A percentile compares a stretch with the other conserved stretches of the same genome.
phyloP scores from a whole-genome alignment of 2,797 vertebrate genomes.

The Anniella stebbinsi region DNA sequence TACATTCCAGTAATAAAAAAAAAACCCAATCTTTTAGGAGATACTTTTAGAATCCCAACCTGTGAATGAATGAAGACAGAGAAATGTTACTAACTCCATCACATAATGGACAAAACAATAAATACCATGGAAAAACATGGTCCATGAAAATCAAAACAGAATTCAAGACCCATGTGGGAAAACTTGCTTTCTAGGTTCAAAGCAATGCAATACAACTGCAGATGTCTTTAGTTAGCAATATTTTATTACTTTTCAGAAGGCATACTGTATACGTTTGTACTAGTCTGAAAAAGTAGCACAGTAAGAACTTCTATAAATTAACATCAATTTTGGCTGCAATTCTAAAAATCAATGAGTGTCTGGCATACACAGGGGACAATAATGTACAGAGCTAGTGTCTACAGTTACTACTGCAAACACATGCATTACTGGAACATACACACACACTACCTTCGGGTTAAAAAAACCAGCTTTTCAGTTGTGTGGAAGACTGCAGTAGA shows the following conservation, averaged over 20 bases:
- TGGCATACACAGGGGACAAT: no score
- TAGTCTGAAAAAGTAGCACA: background rate
- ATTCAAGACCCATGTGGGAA: background rate
- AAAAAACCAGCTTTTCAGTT: background rate
- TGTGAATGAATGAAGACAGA: background rate
- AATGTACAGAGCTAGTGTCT: background rate
- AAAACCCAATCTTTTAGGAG: background rate
- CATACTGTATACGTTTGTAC: background rate
- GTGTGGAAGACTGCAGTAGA: background rate
- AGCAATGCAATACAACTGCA: background rate
- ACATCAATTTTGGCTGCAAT: background rate
- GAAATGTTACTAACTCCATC: background rate
- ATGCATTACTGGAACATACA: background rate
- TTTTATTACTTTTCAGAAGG: background rate
- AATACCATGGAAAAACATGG: background rate
- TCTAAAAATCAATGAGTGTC: background rate
- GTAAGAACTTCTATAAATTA: background rate
- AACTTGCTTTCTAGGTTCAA: background rate
- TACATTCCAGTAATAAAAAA: background rate
- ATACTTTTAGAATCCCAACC: background rate
- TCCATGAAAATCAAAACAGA: background rate
- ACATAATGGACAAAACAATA: background rate
- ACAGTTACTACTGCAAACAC: background rate
- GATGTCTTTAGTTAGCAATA: background rate
- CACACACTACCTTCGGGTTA: background rate